These are phyloP conservation scores for Clytia hemisphaerica DNA, from an alignment of 30 jellyfish, hydroid and myxozoan genomes.

Conservation along the genomic window DNA sequence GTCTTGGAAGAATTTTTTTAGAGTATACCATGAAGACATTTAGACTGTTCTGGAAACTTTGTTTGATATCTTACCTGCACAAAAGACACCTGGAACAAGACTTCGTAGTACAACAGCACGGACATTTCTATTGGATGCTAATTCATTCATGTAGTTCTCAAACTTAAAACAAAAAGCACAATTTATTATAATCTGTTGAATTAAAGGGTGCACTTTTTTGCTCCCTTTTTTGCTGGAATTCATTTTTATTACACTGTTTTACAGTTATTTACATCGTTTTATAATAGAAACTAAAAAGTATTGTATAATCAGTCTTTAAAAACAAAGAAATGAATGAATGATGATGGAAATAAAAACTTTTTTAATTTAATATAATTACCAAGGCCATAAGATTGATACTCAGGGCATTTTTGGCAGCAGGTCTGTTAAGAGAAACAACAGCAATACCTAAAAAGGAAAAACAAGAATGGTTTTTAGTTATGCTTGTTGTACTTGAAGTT, in stretches of 20 bases:
- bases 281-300: no score
- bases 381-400: slow-evolving; percentile 51
- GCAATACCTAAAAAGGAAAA: slow-evolving; percentile 56
- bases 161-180: slow-evolving; percentile 33
- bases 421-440: slow-evolving; percentile 68
- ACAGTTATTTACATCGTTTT: no score
- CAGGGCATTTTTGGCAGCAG: slow-evolving; percentile 79
- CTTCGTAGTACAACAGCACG: slow-evolving; percentile 74
- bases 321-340: no score
- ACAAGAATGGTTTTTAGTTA: no score
- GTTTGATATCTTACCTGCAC: slow-evolving; percentile 94
- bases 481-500: no score
- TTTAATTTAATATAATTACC: slow-evolving; percentile 31
- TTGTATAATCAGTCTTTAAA: no score
- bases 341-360: neutral
- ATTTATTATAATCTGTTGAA: neutral
- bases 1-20: no score
- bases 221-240: no score
- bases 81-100: slow-evolving; percentile 91
- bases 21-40: no score
- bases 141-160: slow-evolving; percentile 59
- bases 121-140: slow-evolving; percentile 25
- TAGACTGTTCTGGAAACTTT: no score
- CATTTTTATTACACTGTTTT: no score
- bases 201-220: no score